Conservation (phyloP, 2,888 invertebrate genomes). For the Axea sp. region DNA sequence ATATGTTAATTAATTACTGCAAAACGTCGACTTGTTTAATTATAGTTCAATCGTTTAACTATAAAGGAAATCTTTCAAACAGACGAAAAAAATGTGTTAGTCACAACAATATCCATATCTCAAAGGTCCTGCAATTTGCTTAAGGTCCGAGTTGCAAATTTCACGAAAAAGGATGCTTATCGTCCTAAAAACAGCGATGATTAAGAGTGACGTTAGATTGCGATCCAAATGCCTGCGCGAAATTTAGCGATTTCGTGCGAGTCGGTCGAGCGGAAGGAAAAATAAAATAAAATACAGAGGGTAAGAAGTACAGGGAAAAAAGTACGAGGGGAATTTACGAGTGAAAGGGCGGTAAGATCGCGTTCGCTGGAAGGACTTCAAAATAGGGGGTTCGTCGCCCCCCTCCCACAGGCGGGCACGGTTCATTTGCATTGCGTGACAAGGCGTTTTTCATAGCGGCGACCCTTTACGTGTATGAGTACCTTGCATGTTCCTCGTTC, state of each 20-base stretch:
- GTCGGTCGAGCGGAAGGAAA: slow-evolving; percentile 47
- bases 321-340: slow-evolving; percentile 56
- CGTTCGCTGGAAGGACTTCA: slow-evolving; percentile 53
- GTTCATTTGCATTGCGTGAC: slow-evolving; percentile 64
- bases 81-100: too few relatives aligned
- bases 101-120: too few relatives aligned
- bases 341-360: slow-evolving; percentile 62
- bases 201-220: slow-evolving; percentile 63
- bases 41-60: too few relatives aligned
- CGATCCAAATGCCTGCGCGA: slow-evolving; percentile 57
- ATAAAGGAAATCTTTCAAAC: too few relatives aligned
- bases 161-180: slow-evolving; percentile 40
- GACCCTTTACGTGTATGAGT: slow-evolving; percentile 59
- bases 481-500: slow-evolving; percentile 59
- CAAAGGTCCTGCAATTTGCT: slow-evolving; percentile 21
- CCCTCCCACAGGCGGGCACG: slow-evolving; percentile 6
- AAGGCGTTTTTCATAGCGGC: slow-evolving; percentile 60
- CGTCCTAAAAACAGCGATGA: slow-evolving; percentile 40
- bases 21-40: too few relatives aligned
- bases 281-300: slow-evolving; percentile 55
- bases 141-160: slow-evolving; percentile 6
- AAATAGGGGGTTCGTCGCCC: slow-evolving; percentile 31
- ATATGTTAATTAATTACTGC: too few relatives aligned
- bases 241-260: slow-evolving; percentile 63
- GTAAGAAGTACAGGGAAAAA: slow-evolving; percentile 29